Evolutionary conservation across 2,888 invertebrate species (phyloP).

Genomic region (Rotaria sp.): DNA sequence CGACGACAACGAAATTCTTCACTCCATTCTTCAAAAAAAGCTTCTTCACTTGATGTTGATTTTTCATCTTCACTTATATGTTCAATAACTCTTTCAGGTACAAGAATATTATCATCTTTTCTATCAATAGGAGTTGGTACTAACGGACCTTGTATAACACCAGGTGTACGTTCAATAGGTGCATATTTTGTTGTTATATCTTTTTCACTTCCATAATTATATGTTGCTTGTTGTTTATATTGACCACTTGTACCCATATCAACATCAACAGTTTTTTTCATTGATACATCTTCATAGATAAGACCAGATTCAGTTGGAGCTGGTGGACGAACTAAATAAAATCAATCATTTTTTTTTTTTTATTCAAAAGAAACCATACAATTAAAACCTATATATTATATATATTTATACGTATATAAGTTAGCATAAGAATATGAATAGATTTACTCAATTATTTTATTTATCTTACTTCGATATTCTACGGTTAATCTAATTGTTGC

Average conservation of each 20-base stretch:
- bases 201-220: background rate
- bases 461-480: background rate
- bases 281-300: background rate
- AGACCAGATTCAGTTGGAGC: background rate
- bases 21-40: conserved; percentile 33
- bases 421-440: no score
- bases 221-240: background rate
- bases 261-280: background rate
- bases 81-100: conserved; percentile 21
- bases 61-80: conserved; percentile 37
- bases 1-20: conserved; percentile 23
- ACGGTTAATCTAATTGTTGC: background rate
- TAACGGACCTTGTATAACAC: background rate
- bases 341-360: background rate
- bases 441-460: background rate
- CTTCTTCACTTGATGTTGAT: conserved; percentile 33
- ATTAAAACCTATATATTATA: background rate
- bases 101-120: no score
- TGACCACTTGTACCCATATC: background rate
- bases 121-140: background rate
- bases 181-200: background rate
- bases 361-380: background rate
- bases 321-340: background rate
- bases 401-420: no score
- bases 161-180: no score